Conservation (phyloP, 2,888 invertebrate species). For the Acronicta aceris region DNA sequence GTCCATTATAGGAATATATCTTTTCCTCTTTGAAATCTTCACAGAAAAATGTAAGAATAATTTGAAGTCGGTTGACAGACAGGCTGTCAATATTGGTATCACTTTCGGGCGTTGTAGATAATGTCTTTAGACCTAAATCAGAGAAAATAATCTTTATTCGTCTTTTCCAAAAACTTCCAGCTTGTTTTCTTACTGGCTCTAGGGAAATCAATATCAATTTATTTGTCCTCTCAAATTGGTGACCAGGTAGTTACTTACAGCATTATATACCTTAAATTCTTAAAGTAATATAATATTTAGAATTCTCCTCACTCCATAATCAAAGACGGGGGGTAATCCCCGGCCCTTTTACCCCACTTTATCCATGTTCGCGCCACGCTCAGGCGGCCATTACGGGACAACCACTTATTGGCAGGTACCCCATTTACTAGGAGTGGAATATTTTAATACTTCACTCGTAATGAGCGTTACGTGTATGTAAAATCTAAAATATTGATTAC, state of each 20-base stretch:
- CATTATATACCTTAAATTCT: slow-evolving; percentile 19
- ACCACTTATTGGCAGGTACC: slow-evolving; percentile 49
- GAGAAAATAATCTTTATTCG: no score
- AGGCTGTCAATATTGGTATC: no score
- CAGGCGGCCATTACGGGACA: slow-evolving; percentile 34
- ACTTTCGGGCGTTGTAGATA: no score
- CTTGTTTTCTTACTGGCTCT: no score
- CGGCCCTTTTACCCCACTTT: slow-evolving; percentile 24
- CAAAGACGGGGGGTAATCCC: slow-evolving; percentile 23
- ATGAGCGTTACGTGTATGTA: slow-evolving; percentile 19
- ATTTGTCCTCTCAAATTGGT: no score
- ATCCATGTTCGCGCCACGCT: slow-evolving; percentile 36
- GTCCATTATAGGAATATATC: no score
- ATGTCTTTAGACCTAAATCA: no score
- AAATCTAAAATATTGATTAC: not conserved
- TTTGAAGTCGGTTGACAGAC: no score
- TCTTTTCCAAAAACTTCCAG: no score
- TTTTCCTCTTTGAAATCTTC: no score
- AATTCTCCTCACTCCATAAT: slow-evolving; percentile 17
- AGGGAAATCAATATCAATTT: no score
- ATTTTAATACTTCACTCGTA: slow-evolving; percentile 54
- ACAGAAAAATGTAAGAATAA: no score
- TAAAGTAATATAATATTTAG: slow-evolving; percentile 26
- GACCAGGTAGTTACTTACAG: not conserved
- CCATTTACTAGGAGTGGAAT: slow-evolving; percentile 46